These are phyloP conservation scores for Aphelenchoides besseyi DNA, from an alignment of 1,140 invertebrate genomes.

Conservation along the genomic window DNA sequence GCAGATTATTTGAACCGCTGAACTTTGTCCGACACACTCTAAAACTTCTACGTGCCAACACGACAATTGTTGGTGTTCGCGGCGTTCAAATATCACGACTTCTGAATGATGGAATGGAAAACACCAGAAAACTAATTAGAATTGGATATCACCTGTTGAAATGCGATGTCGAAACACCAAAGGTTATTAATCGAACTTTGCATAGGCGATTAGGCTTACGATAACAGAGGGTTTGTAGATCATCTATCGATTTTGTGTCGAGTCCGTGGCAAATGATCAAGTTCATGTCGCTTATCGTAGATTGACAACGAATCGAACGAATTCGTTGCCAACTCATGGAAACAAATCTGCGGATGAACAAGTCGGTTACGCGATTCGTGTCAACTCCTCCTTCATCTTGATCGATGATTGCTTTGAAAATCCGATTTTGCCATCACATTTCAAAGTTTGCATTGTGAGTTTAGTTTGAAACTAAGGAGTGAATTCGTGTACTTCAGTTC, in stretches of 20 bases:
- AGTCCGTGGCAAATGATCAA: not conserved
- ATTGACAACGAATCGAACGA: not conserved
- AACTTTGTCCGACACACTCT: not conserved
- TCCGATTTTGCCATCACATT: not conserved
- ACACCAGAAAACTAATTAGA: not conserved
- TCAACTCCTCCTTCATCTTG: not conserved
- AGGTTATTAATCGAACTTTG: not conserved
- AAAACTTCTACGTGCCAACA: not conserved
- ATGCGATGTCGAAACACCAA: not conserved
- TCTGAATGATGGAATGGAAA: not conserved
- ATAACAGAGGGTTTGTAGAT: too few relatives aligned
- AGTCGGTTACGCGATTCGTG: not conserved
- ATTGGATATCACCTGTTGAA: not conserved
- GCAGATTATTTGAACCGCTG: not conserved
- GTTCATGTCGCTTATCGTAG: not conserved
- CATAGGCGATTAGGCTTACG: too few relatives aligned
- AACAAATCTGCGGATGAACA: not conserved
- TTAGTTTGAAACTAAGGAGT: not conserved
- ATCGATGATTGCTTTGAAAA: not conserved
- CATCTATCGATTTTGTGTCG: not conserved
- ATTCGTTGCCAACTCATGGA: too few relatives aligned
- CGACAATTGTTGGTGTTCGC: not conserved
- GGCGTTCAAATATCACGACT: not conserved
- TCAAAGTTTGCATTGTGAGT: not conserved
- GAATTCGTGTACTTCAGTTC: not conserved